A percentile compares a stretch with the other conserved stretches of the same genome.
Conservation (phyloP, 2,888 invertebrate genomes). For the Trachelus tabidus region DNA sequence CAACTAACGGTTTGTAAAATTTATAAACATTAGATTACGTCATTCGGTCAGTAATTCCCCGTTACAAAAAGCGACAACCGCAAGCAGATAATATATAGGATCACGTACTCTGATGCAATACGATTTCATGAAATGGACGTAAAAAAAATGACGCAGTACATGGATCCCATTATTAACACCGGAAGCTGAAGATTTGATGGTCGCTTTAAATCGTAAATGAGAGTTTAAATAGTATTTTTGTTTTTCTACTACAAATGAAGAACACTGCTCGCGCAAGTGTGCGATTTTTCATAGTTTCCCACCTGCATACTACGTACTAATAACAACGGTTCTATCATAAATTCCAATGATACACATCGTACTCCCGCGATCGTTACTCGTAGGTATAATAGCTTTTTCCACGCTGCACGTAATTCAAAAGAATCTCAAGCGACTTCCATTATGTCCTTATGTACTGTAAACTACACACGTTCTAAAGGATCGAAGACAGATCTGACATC, state of each 20-base stretch:
- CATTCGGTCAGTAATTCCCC: background rate
- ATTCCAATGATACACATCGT: background rate
- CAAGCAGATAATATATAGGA: background rate
- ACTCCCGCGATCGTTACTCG: background rate
- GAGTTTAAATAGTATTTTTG: background rate
- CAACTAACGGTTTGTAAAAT: background rate
- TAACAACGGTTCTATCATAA: background rate
- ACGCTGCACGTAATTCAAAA: background rate
- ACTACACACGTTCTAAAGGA: background rate
- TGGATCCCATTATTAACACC: background rate
- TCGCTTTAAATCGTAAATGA: background rate
- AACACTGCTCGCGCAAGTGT: background rate
- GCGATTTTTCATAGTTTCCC: background rate
- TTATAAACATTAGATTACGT: background rate
- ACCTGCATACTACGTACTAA: background rate
- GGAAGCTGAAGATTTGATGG: background rate
- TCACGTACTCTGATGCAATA: background rate
- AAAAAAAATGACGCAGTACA: background rate
- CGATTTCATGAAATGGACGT: background rate
- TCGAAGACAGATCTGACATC: background rate
- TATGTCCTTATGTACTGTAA: background rate
- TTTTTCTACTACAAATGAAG: background rate
- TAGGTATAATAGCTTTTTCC: background rate
- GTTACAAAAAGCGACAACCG: background rate
- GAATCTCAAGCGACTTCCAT: background rate